Base-by-base conservation (phyloP, 2,797 vertebrate species). In the Clarias laeviceps region DNA sequence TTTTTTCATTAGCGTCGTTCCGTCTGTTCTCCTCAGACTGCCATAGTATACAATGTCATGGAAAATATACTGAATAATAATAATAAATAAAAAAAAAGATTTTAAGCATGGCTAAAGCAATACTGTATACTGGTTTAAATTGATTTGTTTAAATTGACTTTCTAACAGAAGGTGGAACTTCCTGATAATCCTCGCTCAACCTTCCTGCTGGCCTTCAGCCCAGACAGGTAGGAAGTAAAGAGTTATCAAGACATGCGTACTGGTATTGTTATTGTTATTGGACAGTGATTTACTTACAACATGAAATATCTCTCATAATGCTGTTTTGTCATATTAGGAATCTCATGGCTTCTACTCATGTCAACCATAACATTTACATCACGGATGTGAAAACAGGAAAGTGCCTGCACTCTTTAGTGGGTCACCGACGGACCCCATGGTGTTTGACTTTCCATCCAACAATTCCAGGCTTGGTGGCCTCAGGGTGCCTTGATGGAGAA, bases 361-460 rank as follows among this genome's bases (percentile, higher is more conserved):
- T 99, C 90, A 99, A 99, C 91, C 98, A 99, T 93, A 99, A 99
- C 93, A 99, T 99, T 91, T 99, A 99, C 92, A 99, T 99, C 86
- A 99, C 98, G 7, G 98, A 99, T 90, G 97, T 99, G 93, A 99
- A 99, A 96, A 99, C 98, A 22, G 98, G 98, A 90, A 99, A 97
- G 89, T 99, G 98, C 93, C 96, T 99, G 69, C 98, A 99, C 93
- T 99, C 98, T 89, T 89, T 99, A 84, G 97, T 99, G 89, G 98
- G 98, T 88, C 98, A 99, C 93, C 97, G 98, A 54, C 96, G 98
- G 54, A 99, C 98, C 40, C 98, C 98, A 0, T 99, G 98, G 98
- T 99, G 98, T 88, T 97, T 99, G 91, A 99, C 98, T 86, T 99
- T 99, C 94, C 98, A 99, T 92, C 98, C 98, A 88, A 99, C 98